Conservation (phyloP, 2,113 vertebrate species). For the Rhabdomys dilectus region DNA sequence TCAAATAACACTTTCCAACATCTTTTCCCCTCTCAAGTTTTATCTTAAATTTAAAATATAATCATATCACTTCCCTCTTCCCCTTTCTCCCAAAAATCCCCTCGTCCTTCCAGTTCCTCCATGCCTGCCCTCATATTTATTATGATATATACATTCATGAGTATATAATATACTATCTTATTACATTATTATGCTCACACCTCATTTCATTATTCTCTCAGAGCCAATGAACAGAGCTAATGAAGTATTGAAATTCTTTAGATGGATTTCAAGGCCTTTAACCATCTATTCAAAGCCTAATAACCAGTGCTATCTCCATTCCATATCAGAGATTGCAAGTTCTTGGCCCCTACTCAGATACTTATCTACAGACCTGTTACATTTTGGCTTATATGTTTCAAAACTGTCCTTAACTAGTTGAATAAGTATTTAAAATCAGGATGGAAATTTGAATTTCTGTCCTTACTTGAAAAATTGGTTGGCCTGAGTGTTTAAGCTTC, state of each 20-base stretch:
- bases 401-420: slow-evolving; percentile 38
- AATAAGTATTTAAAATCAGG: slow-evolving; percentile 36
- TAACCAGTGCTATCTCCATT: background rate
- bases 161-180: background rate
- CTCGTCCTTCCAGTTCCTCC: background rate
- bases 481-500: background rate
- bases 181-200: background rate
- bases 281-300: background rate
- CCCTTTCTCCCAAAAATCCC: background rate
- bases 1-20: background rate
- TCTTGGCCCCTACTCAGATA: background rate
- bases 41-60: background rate
- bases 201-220: background rate
- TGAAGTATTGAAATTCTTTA: background rate
- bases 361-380: background rate
- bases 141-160: background rate
- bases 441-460: slow-evolving; percentile 47
- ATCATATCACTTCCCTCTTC: background rate
- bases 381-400: slow-evolving; percentile 10
- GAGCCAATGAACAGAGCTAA: background rate
- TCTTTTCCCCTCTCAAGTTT: too few species aligned
- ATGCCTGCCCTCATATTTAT: background rate
- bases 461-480: slow-evolving; percentile 20
- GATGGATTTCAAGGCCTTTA: background rate
- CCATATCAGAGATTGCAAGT: background rate